Base-by-base conservation (phyloP, 2,888 invertebrate genomes). In the Orchesella flavescens region DNA sequence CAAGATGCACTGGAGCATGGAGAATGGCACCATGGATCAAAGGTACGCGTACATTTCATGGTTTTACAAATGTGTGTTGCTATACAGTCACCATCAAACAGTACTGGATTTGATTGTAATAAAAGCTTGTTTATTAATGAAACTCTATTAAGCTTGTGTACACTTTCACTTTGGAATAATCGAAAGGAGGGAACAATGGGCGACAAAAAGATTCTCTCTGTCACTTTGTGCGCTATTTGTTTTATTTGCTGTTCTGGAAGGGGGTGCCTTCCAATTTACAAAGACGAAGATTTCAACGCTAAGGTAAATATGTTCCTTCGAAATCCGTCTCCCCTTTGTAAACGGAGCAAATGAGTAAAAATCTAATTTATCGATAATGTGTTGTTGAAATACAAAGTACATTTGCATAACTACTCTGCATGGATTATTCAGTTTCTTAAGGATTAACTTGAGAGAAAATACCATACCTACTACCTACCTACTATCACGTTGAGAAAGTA, bases 71-170 rank as follows among this genome's bases (percentile, higher is more conserved):
- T 34, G 34, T 12, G 46, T 57, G 72, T 63, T 24, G 49, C 53
- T 65, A 19, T 65, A n/a, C 65, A 23, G 19, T 44, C 68, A 59
- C 68, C 77, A 77, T 77, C 77, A 77, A 77, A 46, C 68, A 57
- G 77, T 59, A 74, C 68, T 73, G 73, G 80, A 73, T 80, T 80
- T 80, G 80, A 73, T 80, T 73, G 73, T 21, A 71, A 79, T 79
- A 72, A 63, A 79, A 79, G 63, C 71, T 23, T 72, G 79, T 72
- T 71, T 65, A 59, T 68, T 80, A 80, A 73, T 79, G 73, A 73
- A 74, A 76, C 15, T 80, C 59, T 49, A 34, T 57, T 73, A 24
- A 43, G 65, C 19, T 53, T 61, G 63, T 17, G 17, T 61, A 24
- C 21, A 46, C n/a, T 61, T 46, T 61, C 23, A 46, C n/a, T n/a